These are phyloP conservation scores for Hemiprocne comata DNA, from an alignment of 2,113 vertebrate genomes.

Conservation along the genomic window DNA sequence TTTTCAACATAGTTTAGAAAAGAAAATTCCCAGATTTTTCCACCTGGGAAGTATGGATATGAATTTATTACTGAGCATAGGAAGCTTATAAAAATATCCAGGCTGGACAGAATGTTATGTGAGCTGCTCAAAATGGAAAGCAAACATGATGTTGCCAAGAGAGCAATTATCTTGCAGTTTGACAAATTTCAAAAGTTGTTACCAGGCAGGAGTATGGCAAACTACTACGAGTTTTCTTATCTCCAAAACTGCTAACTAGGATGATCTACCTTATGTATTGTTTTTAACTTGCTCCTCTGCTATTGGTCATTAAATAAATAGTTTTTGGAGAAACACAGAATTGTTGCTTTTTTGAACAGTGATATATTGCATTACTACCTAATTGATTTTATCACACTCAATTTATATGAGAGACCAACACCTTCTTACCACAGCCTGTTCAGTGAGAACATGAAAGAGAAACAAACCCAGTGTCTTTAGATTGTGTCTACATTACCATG, in stretches of 20 bases:
- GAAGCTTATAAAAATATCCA: neutral
- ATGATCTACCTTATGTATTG: neutral
- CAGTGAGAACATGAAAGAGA: neutral
- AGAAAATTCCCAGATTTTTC: neutral
- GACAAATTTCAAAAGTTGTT: neutral
- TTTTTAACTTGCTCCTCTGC: neutral
- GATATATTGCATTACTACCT: neutral
- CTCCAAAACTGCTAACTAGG: neutral
- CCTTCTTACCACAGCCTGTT: neutral
- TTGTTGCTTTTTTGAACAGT: neutral
- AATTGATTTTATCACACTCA: neutral
- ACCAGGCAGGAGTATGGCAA: neutral
- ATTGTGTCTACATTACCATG: neutral
- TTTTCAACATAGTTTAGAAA: neutral
- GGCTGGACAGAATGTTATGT: neutral
- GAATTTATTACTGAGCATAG: neutral
- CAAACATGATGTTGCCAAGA: neutral
- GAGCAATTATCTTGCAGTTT: neutral
- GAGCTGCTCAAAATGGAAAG: neutral
- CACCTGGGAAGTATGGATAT: neutral
- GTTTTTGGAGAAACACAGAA: accelerated
- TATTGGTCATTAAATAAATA: neutral
- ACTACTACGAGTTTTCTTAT: neutral
- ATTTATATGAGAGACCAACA: neutral
- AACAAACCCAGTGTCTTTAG: neutral